phyloP scores from a whole-genome alignment of 2,113 vertebrate species.

The Paramormyrops kingsleyae region DNA sequence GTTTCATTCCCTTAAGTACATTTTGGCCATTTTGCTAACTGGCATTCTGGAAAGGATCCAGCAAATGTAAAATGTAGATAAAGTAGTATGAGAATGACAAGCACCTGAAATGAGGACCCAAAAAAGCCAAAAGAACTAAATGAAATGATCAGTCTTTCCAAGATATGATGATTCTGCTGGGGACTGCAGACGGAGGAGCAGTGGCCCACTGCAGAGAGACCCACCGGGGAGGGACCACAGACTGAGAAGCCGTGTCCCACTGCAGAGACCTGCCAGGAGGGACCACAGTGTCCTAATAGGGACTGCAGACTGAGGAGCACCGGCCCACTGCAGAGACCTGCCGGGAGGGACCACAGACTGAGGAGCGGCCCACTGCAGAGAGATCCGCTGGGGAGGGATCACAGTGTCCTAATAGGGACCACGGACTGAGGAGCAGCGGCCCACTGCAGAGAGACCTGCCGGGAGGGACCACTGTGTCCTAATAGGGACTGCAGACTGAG shows the following conservation, averaged over 20 bases:
- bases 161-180: not conserved
- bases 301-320: no score
- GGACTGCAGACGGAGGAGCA: not conserved
- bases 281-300: no score
- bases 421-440: not conserved
- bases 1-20: not conserved
- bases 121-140: not conserved
- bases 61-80: conserved; percentile 2
- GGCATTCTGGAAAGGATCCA: not conserved
- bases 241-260: not conserved
- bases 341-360: not conserved
- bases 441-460: not conserved
- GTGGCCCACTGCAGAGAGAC: not conserved
- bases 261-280: no score
- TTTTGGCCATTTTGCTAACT: not conserved
- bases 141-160: not conserved
- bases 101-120: not conserved
- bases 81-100: not conserved
- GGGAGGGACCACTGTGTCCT: not conserved
- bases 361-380: not conserved
- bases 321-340: no score
- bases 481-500: not conserved
- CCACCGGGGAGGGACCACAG: not conserved
- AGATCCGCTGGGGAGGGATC: not conserved
- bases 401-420: no score